These are phyloP conservation scores for Ateles fusciceps DNA, from an alignment of 2,797 vertebrate genomes.

Conservation along the genomic window DNA sequence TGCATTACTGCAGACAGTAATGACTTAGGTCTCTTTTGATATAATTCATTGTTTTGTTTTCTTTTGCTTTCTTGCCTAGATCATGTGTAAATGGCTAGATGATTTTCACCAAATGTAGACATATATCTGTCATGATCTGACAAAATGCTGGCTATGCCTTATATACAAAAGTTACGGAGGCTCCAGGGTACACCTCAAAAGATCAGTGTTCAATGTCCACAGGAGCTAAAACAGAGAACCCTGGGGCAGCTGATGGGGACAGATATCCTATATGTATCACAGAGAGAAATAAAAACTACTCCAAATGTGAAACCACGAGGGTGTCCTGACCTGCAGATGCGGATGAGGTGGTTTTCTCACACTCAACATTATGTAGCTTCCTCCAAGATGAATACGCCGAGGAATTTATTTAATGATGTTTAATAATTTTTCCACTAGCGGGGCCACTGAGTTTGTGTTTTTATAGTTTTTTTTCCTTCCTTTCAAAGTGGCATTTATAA, in stretches of 20 bases:
- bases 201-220: neutral
- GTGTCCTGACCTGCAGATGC: neutral
- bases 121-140: neutral
- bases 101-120: neutral
- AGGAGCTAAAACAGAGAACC: neutral
- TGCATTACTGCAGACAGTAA: neutral
- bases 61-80: neutral
- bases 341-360: neutral
- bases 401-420: neutral
- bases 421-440: neutral
- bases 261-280: neutral
- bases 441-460: neutral
- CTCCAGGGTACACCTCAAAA: neutral
- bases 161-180: neutral
- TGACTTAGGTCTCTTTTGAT: neutral
- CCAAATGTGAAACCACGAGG: neutral
- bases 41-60: neutral
- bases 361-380: neutral
- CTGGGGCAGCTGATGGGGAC: neutral
- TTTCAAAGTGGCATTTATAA: neutral
- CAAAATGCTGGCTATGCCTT: neutral
- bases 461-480: neutral
- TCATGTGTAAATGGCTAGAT: neutral
- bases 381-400: neutral
- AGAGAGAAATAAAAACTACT: neutral